Percentiles rank a stretch among this genome's conserved stretches.
Evolutionary conservation across 1,140 invertebrate species (phyloP).

Genomic region (Trichoplusia ni): DNA sequence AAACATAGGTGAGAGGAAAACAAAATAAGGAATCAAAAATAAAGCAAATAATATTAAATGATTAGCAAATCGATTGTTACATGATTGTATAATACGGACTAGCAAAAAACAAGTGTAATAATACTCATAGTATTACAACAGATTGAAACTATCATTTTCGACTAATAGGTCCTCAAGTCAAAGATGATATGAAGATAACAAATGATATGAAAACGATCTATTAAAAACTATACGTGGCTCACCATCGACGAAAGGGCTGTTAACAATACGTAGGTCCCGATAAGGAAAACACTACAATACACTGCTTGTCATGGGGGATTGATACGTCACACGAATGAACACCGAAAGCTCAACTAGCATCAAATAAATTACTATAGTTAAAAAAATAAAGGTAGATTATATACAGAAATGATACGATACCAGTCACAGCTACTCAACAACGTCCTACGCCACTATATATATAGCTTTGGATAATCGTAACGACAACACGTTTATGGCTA

Average conservation of each 20-base stretch:
- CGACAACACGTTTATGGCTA: conserved; percentile 63
- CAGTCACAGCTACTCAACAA: conserved; percentile 57
- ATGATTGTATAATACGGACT: conserved; percentile 34
- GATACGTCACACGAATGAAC: conserved; percentile 50
- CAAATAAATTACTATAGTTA: conserved; percentile 77
- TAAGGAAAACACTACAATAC: conserved; percentile 30
- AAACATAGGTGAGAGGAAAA: conserved; percentile 1
- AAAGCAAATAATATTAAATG: conserved; percentile 26
- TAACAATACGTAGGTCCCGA: conserved; percentile 40
- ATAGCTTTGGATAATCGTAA: conserved; percentile 76
- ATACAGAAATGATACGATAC: conserved; percentile 59
- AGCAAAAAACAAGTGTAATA: conserved; percentile 39
- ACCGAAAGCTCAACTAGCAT: conserved; percentile 60
- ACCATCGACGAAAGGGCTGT: conserved; percentile 33
- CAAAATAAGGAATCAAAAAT: conserved; percentile 16
- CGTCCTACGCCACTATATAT: conserved; percentile 66
- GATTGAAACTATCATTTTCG: background rate
- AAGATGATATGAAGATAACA: conserved; percentile 30
- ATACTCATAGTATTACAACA: conserved; percentile 27
- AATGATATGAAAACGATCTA: conserved; percentile 44
- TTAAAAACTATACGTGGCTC: conserved; percentile 29
- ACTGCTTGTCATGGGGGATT: conserved; percentile 66
- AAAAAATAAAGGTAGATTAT: conserved; percentile 60
- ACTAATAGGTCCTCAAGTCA: background rate
- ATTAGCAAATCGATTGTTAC: conserved; percentile 21